Conservation (phyloP, 2,888 invertebrate genomes). For the Orthosia gothica region DNA sequence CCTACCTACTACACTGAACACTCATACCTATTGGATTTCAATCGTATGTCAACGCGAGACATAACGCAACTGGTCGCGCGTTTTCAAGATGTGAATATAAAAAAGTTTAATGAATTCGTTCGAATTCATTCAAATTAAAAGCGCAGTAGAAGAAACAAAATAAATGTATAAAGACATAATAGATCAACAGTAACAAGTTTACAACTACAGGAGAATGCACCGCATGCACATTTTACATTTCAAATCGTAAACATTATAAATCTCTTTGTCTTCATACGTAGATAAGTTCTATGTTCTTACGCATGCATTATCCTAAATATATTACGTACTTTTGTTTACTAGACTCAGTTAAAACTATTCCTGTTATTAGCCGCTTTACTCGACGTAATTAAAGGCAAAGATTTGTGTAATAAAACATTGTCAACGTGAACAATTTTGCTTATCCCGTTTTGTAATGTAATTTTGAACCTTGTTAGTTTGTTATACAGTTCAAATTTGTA, state of each 20-base stretch:
- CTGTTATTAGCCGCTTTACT: constrained; percentile 49
- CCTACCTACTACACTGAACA: background rate
- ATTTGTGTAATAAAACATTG: constrained; percentile 61
- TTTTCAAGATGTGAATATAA: background rate
- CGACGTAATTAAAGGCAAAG: constrained; percentile 58
- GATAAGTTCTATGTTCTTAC: constrained; percentile 41
- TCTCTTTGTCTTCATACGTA: constrained; percentile 53
- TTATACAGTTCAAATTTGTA: constrained; percentile 28
- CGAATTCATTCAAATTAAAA: constrained; percentile 9
- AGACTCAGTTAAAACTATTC: constrained; percentile 50
- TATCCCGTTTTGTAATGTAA: constrained; percentile 4
- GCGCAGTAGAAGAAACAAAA: background rate
- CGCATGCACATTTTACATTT: constrained; percentile 41
- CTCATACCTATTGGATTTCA: background rate
- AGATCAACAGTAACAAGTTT: constrained; percentile 27
- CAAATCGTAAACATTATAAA: constrained; percentile 53
- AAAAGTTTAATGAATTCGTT: background rate
- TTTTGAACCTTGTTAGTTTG: constrained; percentile 16
- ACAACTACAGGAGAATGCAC: constrained; percentile 45
- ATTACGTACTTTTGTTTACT: constrained; percentile 50
- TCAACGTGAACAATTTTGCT: constrained; percentile 48
- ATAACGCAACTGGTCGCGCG: background rate
- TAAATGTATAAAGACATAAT: constrained; percentile 1
- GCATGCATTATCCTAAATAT: constrained; percentile 57
- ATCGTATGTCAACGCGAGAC: background rate